A percentile compares a stretch with the other conserved stretches of the same genome.
Conservation (phyloP, 2,797 vertebrate genomes). For the Sus cebifrons region DNA sequence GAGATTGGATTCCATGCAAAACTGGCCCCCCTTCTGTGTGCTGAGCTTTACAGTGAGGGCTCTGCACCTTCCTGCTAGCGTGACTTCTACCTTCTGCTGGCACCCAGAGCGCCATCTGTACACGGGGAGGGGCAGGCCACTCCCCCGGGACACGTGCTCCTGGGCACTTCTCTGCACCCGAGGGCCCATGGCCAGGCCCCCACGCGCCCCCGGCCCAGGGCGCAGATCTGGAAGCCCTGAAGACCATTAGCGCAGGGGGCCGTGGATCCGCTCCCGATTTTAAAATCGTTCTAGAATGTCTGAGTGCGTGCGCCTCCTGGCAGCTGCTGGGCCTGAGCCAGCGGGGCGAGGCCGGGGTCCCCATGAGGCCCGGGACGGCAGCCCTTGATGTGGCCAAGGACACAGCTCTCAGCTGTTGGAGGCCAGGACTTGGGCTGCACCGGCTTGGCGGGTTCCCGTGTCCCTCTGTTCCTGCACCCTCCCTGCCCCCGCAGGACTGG, state of each 20-base stretch:
- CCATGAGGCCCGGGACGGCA: too few relatives aligned
- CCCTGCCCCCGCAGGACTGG: background rate
- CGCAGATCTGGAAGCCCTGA: background rate
- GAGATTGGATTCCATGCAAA: too few relatives aligned
- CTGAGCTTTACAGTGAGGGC: too few relatives aligned
- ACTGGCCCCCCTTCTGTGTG: rapidly evolving
- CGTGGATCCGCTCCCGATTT: background rate
- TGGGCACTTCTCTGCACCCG: too few relatives aligned
- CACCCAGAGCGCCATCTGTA: rapidly evolving
- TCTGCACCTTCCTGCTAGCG: rapidly evolving
- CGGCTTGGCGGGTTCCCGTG: too few relatives aligned
- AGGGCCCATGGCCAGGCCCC: too few relatives aligned
- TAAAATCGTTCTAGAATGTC: rapidly evolving
- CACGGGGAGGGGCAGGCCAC: background rate
- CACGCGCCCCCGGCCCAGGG: rapidly evolving
- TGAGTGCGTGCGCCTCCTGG: background rate
- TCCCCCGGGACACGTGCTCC: too few relatives aligned
- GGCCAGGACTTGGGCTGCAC: background rate
- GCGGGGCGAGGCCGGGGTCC: too few relatives aligned
- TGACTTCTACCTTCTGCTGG: rapidly evolving
- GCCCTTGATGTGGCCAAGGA: background rate
- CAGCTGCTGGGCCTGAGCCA: background rate
- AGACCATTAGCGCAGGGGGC: rapidly evolving
- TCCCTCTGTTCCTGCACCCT: too few relatives aligned
- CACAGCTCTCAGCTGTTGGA: background rate